Conservation (phyloP, 2,888 invertebrate species). For the Luperina testacea region DNA sequence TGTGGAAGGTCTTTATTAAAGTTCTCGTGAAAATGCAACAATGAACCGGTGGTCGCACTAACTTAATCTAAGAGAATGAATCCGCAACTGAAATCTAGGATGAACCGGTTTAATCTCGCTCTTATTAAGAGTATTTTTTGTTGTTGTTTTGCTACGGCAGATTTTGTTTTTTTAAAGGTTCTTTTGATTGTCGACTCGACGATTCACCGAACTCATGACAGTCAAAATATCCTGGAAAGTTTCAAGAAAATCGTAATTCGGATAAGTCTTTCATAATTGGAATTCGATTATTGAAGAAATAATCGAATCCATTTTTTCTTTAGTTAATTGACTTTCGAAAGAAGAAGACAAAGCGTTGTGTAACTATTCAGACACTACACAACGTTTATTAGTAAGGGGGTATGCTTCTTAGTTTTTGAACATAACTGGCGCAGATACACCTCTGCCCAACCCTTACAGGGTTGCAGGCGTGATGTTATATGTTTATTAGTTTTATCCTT, state of each 20-base stretch:
- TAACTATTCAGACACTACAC: too few species aligned
- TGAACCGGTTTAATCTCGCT: slow-evolving; percentile 77
- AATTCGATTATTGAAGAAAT: not conserved
- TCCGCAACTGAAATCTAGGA: slow-evolving; percentile 83
- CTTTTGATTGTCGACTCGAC: slow-evolving; percentile 20
- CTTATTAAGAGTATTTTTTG: slow-evolving; percentile 45
- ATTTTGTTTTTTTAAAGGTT: slow-evolving; percentile 26
- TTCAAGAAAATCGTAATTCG: not conserved
- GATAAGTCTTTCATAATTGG: not conserved
- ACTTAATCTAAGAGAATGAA: slow-evolving; percentile 85
- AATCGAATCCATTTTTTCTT: too few species aligned
- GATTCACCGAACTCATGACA: not conserved
- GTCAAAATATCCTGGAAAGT: not conserved
- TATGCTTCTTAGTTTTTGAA: not conserved
- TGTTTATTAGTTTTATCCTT: not conserved
- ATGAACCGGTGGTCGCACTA: slow-evolving; percentile 78
- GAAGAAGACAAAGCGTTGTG: too few species aligned
- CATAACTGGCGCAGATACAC: not conserved
- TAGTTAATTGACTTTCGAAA: too few species aligned
- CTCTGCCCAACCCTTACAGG: not conserved
- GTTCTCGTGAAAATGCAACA: slow-evolving; percentile 84
- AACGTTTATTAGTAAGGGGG: too few species aligned
- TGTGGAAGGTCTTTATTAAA: slow-evolving; percentile 84
- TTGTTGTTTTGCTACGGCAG: slow-evolving; percentile 24
- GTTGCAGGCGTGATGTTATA: not conserved